Evolutionary conservation across 2,888 invertebrate species (phyloP).

Genomic region (Neoitamus cyanurus): DNA sequence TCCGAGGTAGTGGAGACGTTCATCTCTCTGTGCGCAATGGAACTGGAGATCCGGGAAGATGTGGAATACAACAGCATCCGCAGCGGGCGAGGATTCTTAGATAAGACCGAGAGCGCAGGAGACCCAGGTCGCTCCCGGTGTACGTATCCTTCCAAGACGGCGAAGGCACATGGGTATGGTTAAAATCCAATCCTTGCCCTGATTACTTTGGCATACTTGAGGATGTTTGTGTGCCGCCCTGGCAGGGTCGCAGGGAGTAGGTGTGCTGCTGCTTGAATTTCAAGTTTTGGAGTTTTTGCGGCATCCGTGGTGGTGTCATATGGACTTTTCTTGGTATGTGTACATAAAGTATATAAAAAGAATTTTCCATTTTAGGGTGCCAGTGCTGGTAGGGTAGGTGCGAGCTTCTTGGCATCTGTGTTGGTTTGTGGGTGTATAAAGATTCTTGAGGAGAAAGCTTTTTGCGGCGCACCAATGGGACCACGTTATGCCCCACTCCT

Average conservation of each 20-base stretch:
- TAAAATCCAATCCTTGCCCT: slow-evolving; percentile 49
- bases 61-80: slow-evolving; percentile 30
- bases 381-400: slow-evolving; percentile 38
- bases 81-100: slow-evolving; percentile 34
- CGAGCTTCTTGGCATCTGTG: slow-evolving; percentile 47
- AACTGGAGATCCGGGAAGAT: slow-evolving; percentile 28
- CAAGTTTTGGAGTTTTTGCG: slow-evolving; percentile 52
- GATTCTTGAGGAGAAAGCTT: slow-evolving; percentile 63
- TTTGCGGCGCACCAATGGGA: slow-evolving; percentile 68
- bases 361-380: slow-evolving; percentile 28
- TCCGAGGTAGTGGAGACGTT: neutral
- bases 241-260: neutral
- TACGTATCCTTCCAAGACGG: slow-evolving; percentile 49
- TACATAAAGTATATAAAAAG: slow-evolving; percentile 49
- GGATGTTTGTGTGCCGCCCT: slow-evolving; percentile 26
- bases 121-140: slow-evolving; percentile 31
- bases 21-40: slow-evolving; percentile 44
- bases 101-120: slow-evolving; percentile 31
- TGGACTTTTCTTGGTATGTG: slow-evolving; percentile 51
- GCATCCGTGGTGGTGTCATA: slow-evolving; percentile 52
- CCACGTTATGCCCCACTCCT: slow-evolving; percentile 66
- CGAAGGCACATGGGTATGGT: slow-evolving; percentile 37
- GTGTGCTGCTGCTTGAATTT: slow-evolving; percentile 35
- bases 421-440: slow-evolving; percentile 50
- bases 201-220: slow-evolving; percentile 41